phyloP scores from a whole-genome alignment of 1,140 invertebrate genomes.

The Plectrocnemia conspersa region DNA sequence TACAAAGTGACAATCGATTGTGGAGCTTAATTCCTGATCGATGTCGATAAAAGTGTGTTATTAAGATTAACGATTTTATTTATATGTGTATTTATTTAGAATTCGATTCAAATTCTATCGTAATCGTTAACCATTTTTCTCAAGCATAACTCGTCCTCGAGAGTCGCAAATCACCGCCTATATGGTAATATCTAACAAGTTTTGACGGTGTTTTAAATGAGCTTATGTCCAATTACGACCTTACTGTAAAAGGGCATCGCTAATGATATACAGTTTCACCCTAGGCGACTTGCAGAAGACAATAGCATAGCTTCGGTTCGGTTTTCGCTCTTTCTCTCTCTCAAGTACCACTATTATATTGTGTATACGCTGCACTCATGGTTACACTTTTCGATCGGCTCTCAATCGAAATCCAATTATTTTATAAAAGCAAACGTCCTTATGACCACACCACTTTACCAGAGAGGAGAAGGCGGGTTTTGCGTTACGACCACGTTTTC shows the following conservation, averaged over 20 bases:
- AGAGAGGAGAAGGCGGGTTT: slow-evolving; percentile 4
- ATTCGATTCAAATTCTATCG: not conserved
- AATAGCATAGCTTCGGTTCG: slow-evolving; percentile 14
- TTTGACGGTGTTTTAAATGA: slow-evolving; percentile 29
- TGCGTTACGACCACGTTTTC: slow-evolving; percentile 40
- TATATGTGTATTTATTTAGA: not conserved
- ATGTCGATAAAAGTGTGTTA: too few relatives aligned
- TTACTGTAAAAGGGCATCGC: slow-evolving; percentile 44
- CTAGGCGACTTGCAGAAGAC: slow-evolving; percentile 16
- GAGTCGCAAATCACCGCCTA: slow-evolving; percentile 5
- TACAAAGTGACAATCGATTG: too few relatives aligned
- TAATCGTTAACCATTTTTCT: too few relatives aligned
- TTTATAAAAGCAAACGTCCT: slow-evolving; percentile 43
- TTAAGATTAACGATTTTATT: too few relatives aligned
- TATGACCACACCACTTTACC: slow-evolving; percentile 9
- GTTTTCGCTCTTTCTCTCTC: slow-evolving; percentile 24
- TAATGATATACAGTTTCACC: slow-evolving; percentile 42
- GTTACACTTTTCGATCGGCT: slow-evolving; percentile 41
- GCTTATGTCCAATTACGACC: slow-evolving; percentile 41
- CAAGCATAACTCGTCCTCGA: not conserved
- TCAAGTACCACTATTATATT: too few relatives aligned
- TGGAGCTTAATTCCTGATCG: too few relatives aligned
- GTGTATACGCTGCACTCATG: too few relatives aligned
- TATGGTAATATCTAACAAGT: slow-evolving; percentile 29
- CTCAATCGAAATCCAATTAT: slow-evolving; percentile 51